Evolutionary conservation across 1,140 invertebrate genomes (phyloP), one percentile per base, ranked within the genome.

Genomic region (Magallana ariakensis): DNA sequence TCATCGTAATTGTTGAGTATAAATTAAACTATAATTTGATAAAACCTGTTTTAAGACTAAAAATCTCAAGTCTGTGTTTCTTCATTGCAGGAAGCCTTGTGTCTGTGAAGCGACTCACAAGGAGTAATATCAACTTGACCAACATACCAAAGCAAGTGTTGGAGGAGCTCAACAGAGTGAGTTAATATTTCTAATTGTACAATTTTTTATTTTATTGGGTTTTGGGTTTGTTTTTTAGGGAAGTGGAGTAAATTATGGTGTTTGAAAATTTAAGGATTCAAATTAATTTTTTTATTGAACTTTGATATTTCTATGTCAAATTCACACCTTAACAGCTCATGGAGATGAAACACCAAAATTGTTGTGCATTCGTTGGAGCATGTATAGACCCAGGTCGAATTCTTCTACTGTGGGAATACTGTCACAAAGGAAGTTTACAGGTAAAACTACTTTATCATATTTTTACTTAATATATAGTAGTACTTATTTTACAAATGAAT

Each of bases 351-450:
- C 97, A 99, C 92, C 98, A 99, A 93, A 98, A 99, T 94, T 95
- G 99, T 88, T 98, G 98, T 26, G 96, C 97, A 88, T 99, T 99
- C 95, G 97, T 98, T 90, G 98, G 98, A 0, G 98, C 98, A 2
- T 99, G 98, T 92, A 95, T 99, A n/a, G 98, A 99, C 87, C 96
- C 96, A 3, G 92, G 93, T 26, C 83, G 92, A 16, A 92, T 94
- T 55, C 98, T 97, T 87, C 94, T 99, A 0, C 94, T 99, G 0
- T 99, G 97, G 7, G 98, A 99, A 94, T 99, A 98, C 92, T 99
- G 98, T 93, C 97, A 97, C 0, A 98, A 98, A 95, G 99, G 99
- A 80, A 98, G 97, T 83, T 95, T 99, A 15, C 97, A 92, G 89
- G 92, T 91, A 46, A 46, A 46, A 5, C 33, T 46, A 46, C 60